Evolutionary conservation across 2,888 invertebrate genomes (phyloP).

Genomic region (Parascotia fuliginaria): DNA sequence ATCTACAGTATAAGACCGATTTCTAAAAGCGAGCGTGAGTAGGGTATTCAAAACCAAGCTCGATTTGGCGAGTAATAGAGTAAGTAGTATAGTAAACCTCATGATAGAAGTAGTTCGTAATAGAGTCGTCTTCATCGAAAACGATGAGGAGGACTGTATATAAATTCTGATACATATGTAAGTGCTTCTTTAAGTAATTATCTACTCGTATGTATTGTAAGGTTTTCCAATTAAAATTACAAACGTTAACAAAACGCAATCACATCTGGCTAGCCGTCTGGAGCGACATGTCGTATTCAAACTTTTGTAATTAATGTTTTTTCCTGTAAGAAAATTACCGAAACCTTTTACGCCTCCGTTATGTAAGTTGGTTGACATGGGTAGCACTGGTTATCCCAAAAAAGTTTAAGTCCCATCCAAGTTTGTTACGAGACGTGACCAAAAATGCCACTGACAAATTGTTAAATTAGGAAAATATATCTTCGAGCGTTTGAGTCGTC

Average conservation of each 20-base stretch:
- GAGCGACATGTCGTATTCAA: constrained; percentile 35
- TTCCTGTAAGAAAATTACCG: constrained; percentile 54
- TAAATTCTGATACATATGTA: no score
- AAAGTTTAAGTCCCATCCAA: constrained; percentile 47
- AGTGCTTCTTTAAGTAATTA: no score
- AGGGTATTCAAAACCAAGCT: no score
- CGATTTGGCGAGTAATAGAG: no score
- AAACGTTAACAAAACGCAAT: constrained; percentile 12
- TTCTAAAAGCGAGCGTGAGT: no score
- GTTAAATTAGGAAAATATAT: constrained; percentile 31
- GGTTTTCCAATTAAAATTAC: no score
- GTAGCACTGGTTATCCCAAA: constrained; percentile 44
- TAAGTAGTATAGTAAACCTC: no score
- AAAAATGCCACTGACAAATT: constrained; percentile 49
- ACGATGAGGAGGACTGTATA: no score
- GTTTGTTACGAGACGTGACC: constrained; percentile 44
- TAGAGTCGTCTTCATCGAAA: no score
- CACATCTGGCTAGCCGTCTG: constrained; percentile 23
- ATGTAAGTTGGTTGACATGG: constrained; percentile 45
- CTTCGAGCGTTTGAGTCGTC: neutral
- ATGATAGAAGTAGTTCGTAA: no score
- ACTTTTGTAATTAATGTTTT: constrained; percentile 61
- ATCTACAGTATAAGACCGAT: no score
- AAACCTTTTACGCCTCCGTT: constrained; percentile 46
- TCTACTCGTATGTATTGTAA: no score